Evolutionary conservation across 2,888 invertebrate genomes (phyloP).

Genomic region (Ferrisia virgata): DNA sequence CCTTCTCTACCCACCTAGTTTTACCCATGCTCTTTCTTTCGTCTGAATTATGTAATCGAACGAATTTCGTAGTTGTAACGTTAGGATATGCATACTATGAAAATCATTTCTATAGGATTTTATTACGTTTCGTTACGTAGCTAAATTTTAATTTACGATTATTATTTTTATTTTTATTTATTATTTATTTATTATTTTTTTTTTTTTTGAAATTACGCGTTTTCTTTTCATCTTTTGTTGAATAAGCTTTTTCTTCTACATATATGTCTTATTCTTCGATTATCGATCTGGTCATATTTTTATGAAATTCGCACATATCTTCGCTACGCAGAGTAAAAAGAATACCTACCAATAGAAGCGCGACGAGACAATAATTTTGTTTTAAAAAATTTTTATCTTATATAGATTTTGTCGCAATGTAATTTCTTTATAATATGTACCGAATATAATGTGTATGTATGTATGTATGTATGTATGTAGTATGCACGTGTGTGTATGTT

Average conservation of each 20-base stretch:
- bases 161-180: not conserved
- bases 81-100: not conserved
- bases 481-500: too few species aligned
- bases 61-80: constrained; percentile 19
- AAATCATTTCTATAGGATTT: not conserved
- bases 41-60: not conserved
- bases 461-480: too few species aligned
- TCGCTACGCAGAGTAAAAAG: not conserved
- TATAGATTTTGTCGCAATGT: not conserved
- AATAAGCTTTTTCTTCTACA: not conserved
- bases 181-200: not conserved
- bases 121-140: not conserved
- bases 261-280: not conserved
- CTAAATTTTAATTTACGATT: not conserved
- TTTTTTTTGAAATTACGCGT: not conserved
- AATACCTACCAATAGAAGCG: not conserved
- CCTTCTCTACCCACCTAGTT: not conserved
- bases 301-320: not conserved
- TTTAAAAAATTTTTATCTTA: not conserved
- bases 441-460: not conserved
- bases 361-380: not conserved
- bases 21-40: constrained; percentile 42
- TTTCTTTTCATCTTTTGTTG: not conserved
- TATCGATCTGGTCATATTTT: not conserved
- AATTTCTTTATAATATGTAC: not conserved